Base-by-base conservation (phyloP, 2,888 invertebrate genomes). In the Dynastes grantii region DNA sequence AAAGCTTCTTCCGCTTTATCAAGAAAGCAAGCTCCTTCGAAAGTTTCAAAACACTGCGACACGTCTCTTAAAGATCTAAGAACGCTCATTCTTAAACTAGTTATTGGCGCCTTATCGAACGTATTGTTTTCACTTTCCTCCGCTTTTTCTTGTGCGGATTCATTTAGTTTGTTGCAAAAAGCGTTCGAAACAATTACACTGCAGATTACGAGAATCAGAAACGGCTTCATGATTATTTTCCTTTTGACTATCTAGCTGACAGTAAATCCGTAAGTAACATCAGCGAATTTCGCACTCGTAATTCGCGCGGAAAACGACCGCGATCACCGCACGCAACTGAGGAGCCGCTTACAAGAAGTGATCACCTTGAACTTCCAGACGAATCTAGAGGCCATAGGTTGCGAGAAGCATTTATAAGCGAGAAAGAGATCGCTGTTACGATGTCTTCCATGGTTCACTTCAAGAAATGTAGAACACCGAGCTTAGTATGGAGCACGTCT, bases 311-410 rank as follows among this genome's bases (percentile, higher is more conserved):
- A 22, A 45, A 49, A 27, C 22, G 49, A 58, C 9, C 45, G 45
- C 64, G 45, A 16, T 53, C 71, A 63, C 40, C 65, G 63, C 58
- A 75, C 65, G 68, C 40, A 67, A 58, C 65, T 58, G 53, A 70
- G 40, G 29, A 63, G 49, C 40, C 68, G 61, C 65, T 27, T 64
- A 53, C 78, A 78, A 78, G 78, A 78, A 78, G 78, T 63, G 70
- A 67, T 84, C 85, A 84, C 87, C 87, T 87, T 87, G 87, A 87
- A 87, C 87, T 85, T 85, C 85, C 82, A 83, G 81, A 83, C 84
- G 83, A 83, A 85, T 87, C 85, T 87, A 87, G 86, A 87, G 86
- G 85, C 85, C 84, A 84, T 81, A 83, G 82, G 80, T 82, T 82
- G 83, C 79, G 79, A 82, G 84, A 85, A 83, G 86, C 85, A 77